Base-by-base conservation (phyloP, 2,797 vertebrate species). In the Numenius phaeopus region DNA sequence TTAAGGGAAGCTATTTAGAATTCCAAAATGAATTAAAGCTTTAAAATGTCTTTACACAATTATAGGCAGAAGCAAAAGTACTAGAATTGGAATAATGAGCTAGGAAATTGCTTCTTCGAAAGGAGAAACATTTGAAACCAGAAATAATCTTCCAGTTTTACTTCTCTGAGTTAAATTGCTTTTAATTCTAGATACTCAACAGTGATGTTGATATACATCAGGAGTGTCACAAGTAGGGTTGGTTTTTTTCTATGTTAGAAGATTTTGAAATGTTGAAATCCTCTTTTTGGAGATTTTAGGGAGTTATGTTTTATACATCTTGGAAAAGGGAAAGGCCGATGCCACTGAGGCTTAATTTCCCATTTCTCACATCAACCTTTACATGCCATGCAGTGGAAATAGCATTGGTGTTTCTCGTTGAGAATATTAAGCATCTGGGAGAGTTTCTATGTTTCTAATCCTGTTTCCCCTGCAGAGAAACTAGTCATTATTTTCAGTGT, bases 1-100 rank as follows among this genome's bases (percentile, higher is more conserved):
- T 97, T 97, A 97, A 95, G 84, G 66, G 75, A 91, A 97, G 71
- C 94, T 96, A 10, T 93, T 97, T 94, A 94, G 92, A 96, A 89
- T 23, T 96, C 79, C 81, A 97, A 95, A 95, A 92, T 88, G 90
- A 98, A 95, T 97, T 89, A 96, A 97, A 96, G 85, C 82, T 95
- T 96, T 97, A 90, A 90, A 95, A 94, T 70, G 47, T 90, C 95
- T 97, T 96, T 82, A 57, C 16, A 62, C 52, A 77, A 47, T 95
- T 93, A 65, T 4, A 75, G 69, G 64, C 59, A 95, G 88, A 96
- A 92, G 69, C 49, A 97, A 86, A 97, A 96, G 46, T 89, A 92
- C 65, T 92, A 67, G 90, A 94, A 90, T 61, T 96, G 47, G 52
- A 97, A 87, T 93, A 87, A 96, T 67, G 82, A 97, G 62, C 54